phyloP scores from a whole-genome alignment of 2,113 vertebrate species.

The Sprattus sprattus region DNA sequence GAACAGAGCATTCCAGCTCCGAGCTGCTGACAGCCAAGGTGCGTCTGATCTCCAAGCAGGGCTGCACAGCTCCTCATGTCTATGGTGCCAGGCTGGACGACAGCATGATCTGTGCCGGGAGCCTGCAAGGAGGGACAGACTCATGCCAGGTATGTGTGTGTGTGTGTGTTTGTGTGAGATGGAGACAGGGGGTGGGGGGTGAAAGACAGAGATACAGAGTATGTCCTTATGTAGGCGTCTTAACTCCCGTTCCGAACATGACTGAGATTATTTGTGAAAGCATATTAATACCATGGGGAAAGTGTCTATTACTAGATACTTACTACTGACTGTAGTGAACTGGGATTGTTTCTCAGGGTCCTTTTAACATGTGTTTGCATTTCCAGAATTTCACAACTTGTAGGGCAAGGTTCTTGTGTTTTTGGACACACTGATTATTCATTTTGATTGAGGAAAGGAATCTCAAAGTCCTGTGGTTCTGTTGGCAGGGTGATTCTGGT shows the following conservation, averaged over 20 bases:
- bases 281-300: too few species aligned
- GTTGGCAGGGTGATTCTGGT: slow-evolving; percentile 76
- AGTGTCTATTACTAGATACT: too few species aligned
- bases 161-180: slow-evolving; percentile 1
- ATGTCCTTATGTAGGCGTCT: too few species aligned
- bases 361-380: background rate
- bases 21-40: slow-evolving; percentile 79
- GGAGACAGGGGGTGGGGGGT: background rate
- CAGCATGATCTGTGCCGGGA: slow-evolving; percentile 87
- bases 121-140: slow-evolving; percentile 69
- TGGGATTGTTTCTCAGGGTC: background rate
- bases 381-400: background rate
- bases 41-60: slow-evolving; percentile 71
- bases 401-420: background rate
- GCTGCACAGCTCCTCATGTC: slow-evolving; percentile 66
- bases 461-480: background rate
- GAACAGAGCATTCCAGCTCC: slow-evolving; percentile 37
- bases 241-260: too few species aligned
- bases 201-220: background rate
- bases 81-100: slow-evolving; percentile 67
- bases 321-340: too few species aligned
- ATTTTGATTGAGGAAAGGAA: background rate
- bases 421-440: background rate
- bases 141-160: slow-evolving; percentile 79
- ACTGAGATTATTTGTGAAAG: too few species aligned